Base-by-base conservation (phyloP, 2,113 vertebrate species). In the Cochlearius cochlearius region DNA sequence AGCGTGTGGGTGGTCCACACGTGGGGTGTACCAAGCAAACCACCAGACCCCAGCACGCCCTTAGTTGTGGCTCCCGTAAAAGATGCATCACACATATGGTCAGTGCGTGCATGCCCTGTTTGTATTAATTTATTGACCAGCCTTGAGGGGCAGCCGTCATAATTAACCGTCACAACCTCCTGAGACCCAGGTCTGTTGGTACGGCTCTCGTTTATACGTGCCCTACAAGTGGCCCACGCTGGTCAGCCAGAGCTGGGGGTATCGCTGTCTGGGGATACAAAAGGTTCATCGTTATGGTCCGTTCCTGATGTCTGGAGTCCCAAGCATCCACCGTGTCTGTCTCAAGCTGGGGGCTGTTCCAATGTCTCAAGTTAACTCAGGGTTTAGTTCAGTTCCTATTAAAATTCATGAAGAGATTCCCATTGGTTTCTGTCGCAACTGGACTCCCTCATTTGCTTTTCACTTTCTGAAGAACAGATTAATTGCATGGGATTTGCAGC, bases 121-220 rank as follows among this genome's bases (percentile, higher is more conserved):
- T 66, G 49, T 58, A 18, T 62, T 49, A 13, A 13, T 73, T 50
- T 69, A 62, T 66, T 0, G 1, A 26, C 43, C n/a, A 13, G 22
- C 77, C 45, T 59, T 10, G 45, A 60, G 67, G 18, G 41, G 43
- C 29, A 45, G 84, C 39, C 13, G 3, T 2, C 5, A 9, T 17
- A 89, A 49, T 71, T 29, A 49, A 84, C 56, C 1, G 0, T 9
- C n/a, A 11, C 10, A 25, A 77, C 3, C 3, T 13, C 22, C 49
- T 2, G 36, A 60, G 76, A 3, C 9, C 14, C 32, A 15, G 41
- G 45, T 34, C 63, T 62, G 34, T 32, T 0, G 2, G 2, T 13
- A 3, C 0, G 4, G 27, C 16, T 58, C 26, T 22, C 3, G 1
- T 19, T 38, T 34, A 0, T 2, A 4, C 0, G 5, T 52, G 66